A percentile compares a stretch with the other conserved stretches of the same genome.
phyloP scores from a whole-genome alignment of 1,140 invertebrate genomes.

The Nixonia krombeini region DNA sequence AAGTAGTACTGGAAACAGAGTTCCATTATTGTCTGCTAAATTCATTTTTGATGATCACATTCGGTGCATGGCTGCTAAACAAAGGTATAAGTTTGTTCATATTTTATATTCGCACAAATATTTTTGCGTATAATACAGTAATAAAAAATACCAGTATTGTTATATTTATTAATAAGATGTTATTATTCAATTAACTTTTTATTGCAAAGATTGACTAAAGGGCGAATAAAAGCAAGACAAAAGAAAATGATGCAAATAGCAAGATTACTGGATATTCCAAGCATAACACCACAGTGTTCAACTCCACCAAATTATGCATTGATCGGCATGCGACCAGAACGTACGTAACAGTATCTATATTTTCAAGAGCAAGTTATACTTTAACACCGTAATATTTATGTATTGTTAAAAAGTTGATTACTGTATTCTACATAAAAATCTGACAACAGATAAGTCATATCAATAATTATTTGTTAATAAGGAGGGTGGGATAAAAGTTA shows the following conservation, averaged over 20 bases:
- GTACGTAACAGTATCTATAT: conserved; percentile 49
- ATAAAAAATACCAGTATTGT: too few relatives aligned
- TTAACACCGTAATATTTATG: not conserved
- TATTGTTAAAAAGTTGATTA: not conserved
- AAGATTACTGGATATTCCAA: conserved; percentile 86
- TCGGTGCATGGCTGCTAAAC: conserved; percentile 95
- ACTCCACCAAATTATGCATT: conserved; percentile 71
- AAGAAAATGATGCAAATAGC: conserved; percentile 97
- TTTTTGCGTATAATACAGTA: too few relatives aligned
- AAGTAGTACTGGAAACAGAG: conserved; percentile 75
- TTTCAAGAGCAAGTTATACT: not conserved
- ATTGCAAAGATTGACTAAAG: conserved; percentile 85
- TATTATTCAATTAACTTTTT: conserved; percentile 7
- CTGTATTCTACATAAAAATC: not conserved
- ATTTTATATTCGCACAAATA: too few relatives aligned
- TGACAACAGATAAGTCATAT: not conserved
- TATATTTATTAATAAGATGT: conserved; percentile 15
- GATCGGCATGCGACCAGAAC: conserved; percentile 60
- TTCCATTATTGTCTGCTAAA: conserved; percentile 88
- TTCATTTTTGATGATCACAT: conserved; percentile 99
- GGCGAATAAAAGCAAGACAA: conserved; percentile 93
- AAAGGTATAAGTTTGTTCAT: conserved; percentile 80
- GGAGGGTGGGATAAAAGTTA: too few relatives aligned
- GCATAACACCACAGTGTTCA: conserved; percentile 74
- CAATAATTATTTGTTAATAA: too few relatives aligned